phyloP scores from a whole-genome alignment of 2,888 invertebrate species.

The Orchestes rusci region DNA sequence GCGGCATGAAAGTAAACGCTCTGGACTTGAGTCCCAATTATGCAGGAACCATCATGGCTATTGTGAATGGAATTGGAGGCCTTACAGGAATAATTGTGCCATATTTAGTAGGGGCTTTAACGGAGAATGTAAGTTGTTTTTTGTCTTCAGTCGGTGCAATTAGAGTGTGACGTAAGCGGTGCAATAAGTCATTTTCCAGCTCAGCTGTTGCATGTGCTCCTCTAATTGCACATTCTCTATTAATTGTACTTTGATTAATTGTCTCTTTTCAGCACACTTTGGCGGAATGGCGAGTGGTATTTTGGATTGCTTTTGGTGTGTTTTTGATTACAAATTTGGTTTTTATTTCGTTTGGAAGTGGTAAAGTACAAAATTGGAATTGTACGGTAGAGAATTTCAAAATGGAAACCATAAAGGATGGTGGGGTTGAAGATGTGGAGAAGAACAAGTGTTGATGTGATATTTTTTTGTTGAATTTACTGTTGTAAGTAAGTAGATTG shows the following conservation, averaged over 20 bases:
- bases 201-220: too few species aligned
- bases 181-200: too few species aligned
- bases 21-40: slow-evolving; percentile 57
- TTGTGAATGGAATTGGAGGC: slow-evolving; percentile 54
- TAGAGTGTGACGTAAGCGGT: too few species aligned
- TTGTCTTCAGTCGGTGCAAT: background rate
- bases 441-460: slow-evolving; percentile 5
- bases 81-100: slow-evolving; percentile 55
- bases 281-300: slow-evolving; percentile 67
- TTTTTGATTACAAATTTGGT: slow-evolving; percentile 58
- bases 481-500: background rate
- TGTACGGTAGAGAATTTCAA: slow-evolving; percentile 20
- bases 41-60: slow-evolving; percentile 54
- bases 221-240: background rate
- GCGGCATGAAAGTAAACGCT: slow-evolving; percentile 56
- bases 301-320: slow-evolving; percentile 68
- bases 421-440: slow-evolving; percentile 1
- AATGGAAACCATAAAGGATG: slow-evolving; percentile 4
- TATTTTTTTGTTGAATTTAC: background rate
- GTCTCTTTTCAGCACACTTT: slow-evolving; percentile 49
- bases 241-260: background rate
- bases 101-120: slow-evolving; percentile 51
- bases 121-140: slow-evolving; percentile 50
- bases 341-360: slow-evolving; percentile 50
- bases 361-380: slow-evolving; percentile 31